Evolutionary conservation across 2,888 invertebrate genomes (phyloP), one percentile per base, ranked within the genome.

Genomic region (Drosophila peninsularis): DNA sequence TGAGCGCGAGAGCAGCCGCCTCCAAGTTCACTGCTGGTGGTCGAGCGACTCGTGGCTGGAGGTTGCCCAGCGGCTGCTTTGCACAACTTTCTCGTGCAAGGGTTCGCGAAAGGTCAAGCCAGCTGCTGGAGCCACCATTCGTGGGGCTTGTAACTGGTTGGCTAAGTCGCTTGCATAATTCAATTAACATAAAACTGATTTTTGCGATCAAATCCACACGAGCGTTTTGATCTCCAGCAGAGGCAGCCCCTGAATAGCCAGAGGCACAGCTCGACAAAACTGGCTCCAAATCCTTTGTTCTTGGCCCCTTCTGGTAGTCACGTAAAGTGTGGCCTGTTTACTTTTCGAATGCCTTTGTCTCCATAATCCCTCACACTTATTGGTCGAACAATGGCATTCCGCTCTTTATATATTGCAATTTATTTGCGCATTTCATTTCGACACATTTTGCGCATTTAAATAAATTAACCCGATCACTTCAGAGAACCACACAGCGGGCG

Each of bases 11-110:
- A 74, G 75, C 42, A 47, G 60, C 63, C 44, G 64, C 47, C 66
- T 52, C 63, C 75, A 82, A 85, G 88, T 88, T 88, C 86, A 83
- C 72, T 67, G 80, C 63, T 66, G 82, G 72, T 58, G 70, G 74
- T 68, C 64, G 45, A 17, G 17, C 17, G 50, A 10, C 30, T 47
- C 54, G 66, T 61, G 63, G 47, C 17, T 41, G 60, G 53, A 34
- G 75, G 53, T 62, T 65, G 62, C 76, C 69, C 60, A 50, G 69
- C 52, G 71, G 80, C 62, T 66, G 55, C 67, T 60, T 78, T 77
- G 50, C 54, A 71, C 68, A 71, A 82, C 79, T 71, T 78, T 75
- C 62, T 78, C 68, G 65, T 69, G 62, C 44, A 72, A 64, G 70
- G 65, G 67, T 77, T 73, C 57, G 63, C 82, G 49, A 85, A 77